These are phyloP conservation scores for Heliocidaris erythrogramma DNA, from an alignment of 35 echinoderm and acorn worm species.

Conservation along the genomic window DNA sequence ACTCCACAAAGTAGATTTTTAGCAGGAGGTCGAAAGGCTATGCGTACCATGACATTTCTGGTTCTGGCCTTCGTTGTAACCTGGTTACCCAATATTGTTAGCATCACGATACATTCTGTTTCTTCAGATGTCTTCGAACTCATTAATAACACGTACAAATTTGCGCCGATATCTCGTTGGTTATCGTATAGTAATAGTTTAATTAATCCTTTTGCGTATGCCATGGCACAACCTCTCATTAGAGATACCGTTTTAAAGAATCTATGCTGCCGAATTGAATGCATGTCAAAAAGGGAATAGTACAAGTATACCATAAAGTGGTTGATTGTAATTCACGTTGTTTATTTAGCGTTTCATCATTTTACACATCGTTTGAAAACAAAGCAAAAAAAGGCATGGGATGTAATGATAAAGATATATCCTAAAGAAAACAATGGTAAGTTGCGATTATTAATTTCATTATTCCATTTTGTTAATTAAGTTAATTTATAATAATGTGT, in stretches of 20 bases:
- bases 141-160: not conserved
- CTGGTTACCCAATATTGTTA: not conserved
- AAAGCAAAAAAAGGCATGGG: too few relatives aligned
- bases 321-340: too few relatives aligned
- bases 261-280: not conserved
- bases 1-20: too few relatives aligned
- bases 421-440: too few relatives aligned
- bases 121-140: not conserved
- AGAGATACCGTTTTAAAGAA: not conserved
- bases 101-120: not conserved
- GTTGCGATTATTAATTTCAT: too few relatives aligned
- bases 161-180: not conserved
- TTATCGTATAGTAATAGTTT: not conserved
- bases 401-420: too few relatives aligned
- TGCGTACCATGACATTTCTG: not conserved
- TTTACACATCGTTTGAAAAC: too few relatives aligned
- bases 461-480: too few relatives aligned
- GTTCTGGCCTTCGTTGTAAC: slow-evolving; percentile 14
- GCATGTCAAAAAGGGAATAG: not conserved
- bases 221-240: slow-evolving; percentile 25
- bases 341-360: too few relatives aligned
- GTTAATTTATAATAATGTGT: too few relatives aligned
- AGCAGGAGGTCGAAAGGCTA: not conserved
- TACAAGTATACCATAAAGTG: too few relatives aligned
- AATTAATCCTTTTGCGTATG: not conserved